Conservation (phyloP, 2,888 invertebrate species). For the Nasonovia ribisnigri region DNA sequence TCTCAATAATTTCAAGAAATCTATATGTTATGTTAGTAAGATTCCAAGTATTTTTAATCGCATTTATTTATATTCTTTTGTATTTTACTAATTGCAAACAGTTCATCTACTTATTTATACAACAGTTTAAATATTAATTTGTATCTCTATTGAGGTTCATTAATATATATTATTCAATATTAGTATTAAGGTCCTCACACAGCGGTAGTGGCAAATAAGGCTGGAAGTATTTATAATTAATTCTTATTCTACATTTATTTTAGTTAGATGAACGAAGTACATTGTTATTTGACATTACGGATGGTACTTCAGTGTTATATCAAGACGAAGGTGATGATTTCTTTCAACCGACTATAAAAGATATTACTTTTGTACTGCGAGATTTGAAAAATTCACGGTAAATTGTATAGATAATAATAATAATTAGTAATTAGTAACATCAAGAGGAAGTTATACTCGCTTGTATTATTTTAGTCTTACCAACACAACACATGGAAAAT, state of each 20-base stretch:
- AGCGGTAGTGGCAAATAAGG: too few species aligned
- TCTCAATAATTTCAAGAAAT: conserved; percentile 52
- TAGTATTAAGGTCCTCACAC: not conserved
- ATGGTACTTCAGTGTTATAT: conserved; percentile 74
- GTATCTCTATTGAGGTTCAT: not conserved
- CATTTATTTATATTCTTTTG: not conserved
- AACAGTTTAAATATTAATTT: not conserved
- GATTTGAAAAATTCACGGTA: conserved; percentile 78
- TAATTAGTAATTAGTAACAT: not conserved
- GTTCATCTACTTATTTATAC: not conserved
- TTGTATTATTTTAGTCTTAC: not conserved
- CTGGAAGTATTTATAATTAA: too few species aligned
- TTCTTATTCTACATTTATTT: conserved; percentile 68
- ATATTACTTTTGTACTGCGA: conserved; percentile 81
- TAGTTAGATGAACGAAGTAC: conserved; percentile 83
- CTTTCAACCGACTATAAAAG: conserved; percentile 86
- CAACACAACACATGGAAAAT: not conserved
- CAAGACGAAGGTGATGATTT: conserved; percentile 86
- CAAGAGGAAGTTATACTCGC: not conserved
- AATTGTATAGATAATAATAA: not conserved
- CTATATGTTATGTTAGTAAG: conserved; percentile 61
- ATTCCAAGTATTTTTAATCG: not conserved
- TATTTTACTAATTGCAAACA: not conserved
- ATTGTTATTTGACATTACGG: conserved; percentile 78
- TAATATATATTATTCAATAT: not conserved